Conservation (phyloP, 2,888 invertebrate genomes). For the Gari tellinella region DNA sequence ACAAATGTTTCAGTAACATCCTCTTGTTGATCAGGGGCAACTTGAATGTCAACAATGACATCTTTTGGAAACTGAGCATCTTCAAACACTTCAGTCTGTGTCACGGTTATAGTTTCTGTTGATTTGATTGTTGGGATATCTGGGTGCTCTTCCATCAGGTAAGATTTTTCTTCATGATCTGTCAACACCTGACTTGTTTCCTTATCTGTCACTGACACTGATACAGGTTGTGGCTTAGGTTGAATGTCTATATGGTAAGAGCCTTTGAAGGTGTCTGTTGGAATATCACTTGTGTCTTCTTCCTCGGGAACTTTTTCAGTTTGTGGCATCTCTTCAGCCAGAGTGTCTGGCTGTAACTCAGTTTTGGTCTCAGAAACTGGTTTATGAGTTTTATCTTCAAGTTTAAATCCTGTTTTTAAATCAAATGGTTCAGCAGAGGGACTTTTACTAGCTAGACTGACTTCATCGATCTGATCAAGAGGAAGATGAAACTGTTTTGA, state of each 20-base stretch:
- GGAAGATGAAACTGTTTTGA: constrained; percentile 22
- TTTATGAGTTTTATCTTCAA: constrained; percentile 1
- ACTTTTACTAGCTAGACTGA: constrained; percentile 30
- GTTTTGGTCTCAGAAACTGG: constrained; percentile 4
- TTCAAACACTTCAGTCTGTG: constrained; percentile 2
- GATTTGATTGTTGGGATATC: constrained; percentile 12
- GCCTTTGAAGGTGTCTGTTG: background rate
- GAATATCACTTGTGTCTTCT: background rate
- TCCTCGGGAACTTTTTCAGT: constrained; percentile 1
- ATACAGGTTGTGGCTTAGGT: background rate
- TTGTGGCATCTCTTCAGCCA: background rate
- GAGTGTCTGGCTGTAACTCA: constrained; percentile 8
- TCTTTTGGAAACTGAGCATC: background rate
- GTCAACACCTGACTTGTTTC: constrained; percentile 12
- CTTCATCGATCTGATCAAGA: constrained; percentile 50
- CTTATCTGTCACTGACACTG: constrained; percentile 3
- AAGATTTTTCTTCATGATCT: constrained; percentile 5
- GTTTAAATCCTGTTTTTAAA: constrained; percentile 22
- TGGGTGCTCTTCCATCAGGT: constrained; percentile 19
- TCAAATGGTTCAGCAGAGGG: constrained; percentile 42
- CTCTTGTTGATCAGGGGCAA: background rate
- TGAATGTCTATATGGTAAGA: background rate
- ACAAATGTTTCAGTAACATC: constrained; percentile 6
- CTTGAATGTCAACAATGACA: no score
- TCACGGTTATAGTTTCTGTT: constrained; percentile 1